A percentile compares a stretch with the other conserved stretches of the same genome.
These are phyloP conservation scores for Prietella phreatophila DNA, from an alignment of 2,113 vertebrate genomes.

Conservation along the genomic window DNA sequence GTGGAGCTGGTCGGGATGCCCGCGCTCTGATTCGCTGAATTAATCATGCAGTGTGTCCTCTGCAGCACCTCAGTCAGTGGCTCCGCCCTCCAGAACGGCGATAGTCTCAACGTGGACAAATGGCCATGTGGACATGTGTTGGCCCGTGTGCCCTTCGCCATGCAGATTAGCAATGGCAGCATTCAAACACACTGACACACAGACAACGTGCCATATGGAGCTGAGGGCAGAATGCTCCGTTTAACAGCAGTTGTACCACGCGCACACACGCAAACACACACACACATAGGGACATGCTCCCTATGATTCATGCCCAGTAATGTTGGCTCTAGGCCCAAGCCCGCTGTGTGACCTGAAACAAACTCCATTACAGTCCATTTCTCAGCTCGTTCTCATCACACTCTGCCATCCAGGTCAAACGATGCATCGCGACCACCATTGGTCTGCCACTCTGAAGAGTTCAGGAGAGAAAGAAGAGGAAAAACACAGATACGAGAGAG, in stretches of 20 bases:
- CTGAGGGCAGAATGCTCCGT: slow-evolving; percentile 36
- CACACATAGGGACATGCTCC: neutral
- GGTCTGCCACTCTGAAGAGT: neutral
- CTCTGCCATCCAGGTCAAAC: slow-evolving; percentile 13
- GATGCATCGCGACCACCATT: slow-evolving; percentile 5
- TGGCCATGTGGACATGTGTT: slow-evolving; percentile 37
- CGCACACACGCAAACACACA: slow-evolving; percentile 41
- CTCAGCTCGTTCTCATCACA: slow-evolving; percentile 25
- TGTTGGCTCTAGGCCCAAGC: slow-evolving; percentile 28
- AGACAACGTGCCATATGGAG: slow-evolving; percentile 53
- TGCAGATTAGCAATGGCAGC: slow-evolving; percentile 49
- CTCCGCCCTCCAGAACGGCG: slow-evolving; percentile 14
- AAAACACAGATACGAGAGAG: neutral
- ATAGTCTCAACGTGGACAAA: neutral
- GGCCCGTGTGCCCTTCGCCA: slow-evolving; percentile 39
- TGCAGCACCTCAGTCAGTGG: neutral
- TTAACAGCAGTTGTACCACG: slow-evolving; percentile 41
- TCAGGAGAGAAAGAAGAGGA: neutral
- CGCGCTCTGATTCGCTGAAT: slow-evolving; percentile 51
- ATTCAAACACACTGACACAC: slow-evolving; percentile 36
- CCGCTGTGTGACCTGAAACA: slow-evolving; percentile 29
- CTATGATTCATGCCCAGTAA: slow-evolving; percentile 36
- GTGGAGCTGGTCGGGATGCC: slow-evolving; percentile 47
- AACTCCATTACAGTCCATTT: slow-evolving; percentile 44
- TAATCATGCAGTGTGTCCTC: slow-evolving; percentile 43